Base-by-base conservation (phyloP, 2,797 vertebrate genomes). In the Chaetophractus vellerosus region DNA sequence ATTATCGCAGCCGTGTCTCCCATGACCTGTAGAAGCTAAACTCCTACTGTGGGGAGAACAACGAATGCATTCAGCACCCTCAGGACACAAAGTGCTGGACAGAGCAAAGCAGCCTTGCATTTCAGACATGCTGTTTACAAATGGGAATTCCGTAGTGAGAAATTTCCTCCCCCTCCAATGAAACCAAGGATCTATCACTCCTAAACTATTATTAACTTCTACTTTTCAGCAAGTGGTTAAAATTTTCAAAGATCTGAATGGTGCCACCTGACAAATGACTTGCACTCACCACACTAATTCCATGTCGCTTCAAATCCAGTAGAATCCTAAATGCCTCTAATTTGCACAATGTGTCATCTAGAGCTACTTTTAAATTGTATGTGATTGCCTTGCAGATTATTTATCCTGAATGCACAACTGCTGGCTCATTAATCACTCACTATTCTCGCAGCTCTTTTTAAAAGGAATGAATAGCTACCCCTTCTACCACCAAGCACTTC, bases 381-480 rank as follows among this genome's bases (percentile, higher is more conserved):
- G 85, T 76, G 95, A 94, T 45, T 57, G 94, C 61, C 15, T 21
- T 41, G 72, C 94, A 76, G 89, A 84, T 59, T 19, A 75, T 59
- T 31, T 61, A 90, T 84, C 89, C 74, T 90, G 21, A 38, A 94
- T 4, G 28, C 16, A 59, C 41, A 59, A 90, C 28, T 78, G 74
- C 23, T 28, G 87, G 64, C 36, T 91, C 82, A 64, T 91, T 93
- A 90, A 89, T 96, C 5, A 11, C 59, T 68, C 19, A 48, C 48
- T 57, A 84, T 81, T 26, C 48, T 80, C 78, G 90, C 45, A 69
- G 93, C 80, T 80, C 69, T 94, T 52, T 64, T 14, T 4, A 15
- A 52, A 83, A 72, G 38, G 88, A 90, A 96, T 26, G 33, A 96
- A 91, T 84, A 95, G 90, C 88, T 91, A 83, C 76, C 92, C n/a